Evolutionary conservation across 2,113 vertebrate genomes (phyloP).

Genomic region (Thryonomys swinderianus): DNA sequence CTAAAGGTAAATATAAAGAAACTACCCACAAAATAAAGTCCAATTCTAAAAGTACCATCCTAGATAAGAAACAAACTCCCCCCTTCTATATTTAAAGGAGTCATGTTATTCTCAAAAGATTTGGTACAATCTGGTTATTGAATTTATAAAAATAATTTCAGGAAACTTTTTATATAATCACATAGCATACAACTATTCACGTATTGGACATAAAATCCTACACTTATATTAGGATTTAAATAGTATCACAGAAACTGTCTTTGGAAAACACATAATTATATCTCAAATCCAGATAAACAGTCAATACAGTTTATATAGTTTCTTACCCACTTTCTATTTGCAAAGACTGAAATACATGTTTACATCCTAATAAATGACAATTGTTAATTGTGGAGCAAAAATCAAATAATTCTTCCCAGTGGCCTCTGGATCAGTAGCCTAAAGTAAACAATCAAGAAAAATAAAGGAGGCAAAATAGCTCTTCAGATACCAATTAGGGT

Average conservation of each 20-base stretch:
- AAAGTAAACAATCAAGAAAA: constrained; percentile 54
- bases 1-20: neutral
- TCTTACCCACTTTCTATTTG: neutral
- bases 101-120: neutral
- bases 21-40: neutral
- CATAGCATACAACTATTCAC: neutral
- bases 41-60: neutral
- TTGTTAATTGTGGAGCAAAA: neutral
- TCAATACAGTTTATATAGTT: neutral
- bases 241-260: neutral
- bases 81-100: constrained; percentile 32
- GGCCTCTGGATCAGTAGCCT: neutral
- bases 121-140: constrained; percentile 33
- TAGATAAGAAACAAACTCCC: neutral
- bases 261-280: neutral
- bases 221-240: constrained; percentile 38
- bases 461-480: neutral
- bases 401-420: constrained; percentile 29
- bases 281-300: neutral
- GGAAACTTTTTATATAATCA: neutral
- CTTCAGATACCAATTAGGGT: neutral
- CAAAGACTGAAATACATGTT: neutral
- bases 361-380: neutral
- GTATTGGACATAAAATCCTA: neutral
- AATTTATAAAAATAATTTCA: constrained; percentile 7